phyloP scores from a whole-genome alignment of 35 echinoderm and acorn worm genomes.

The Apostichopus japonicus region DNA sequence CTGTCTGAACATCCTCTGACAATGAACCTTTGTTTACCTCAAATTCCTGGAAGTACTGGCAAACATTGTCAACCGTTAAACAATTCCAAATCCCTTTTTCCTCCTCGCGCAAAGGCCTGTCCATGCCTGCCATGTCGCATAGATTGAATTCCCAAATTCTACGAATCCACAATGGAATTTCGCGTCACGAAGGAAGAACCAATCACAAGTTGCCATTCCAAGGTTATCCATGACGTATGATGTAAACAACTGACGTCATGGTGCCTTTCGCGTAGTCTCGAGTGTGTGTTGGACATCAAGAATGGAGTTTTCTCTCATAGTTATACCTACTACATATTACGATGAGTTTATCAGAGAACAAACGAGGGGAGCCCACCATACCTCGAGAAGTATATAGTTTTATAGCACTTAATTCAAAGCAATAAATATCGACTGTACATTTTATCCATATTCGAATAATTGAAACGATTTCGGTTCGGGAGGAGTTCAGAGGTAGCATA shows the following conservation, averaged over 20 bases:
- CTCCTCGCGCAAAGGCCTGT: background rate
- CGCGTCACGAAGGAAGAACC: background rate
- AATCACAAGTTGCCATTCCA: background rate
- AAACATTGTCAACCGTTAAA: background rate
- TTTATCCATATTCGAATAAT: too few relatives aligned
- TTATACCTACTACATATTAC: too few relatives aligned
- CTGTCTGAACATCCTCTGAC: background rate
- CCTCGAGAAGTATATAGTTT: too few relatives aligned
- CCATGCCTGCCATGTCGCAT: background rate
- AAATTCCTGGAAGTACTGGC: background rate
- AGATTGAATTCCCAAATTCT: constrained; percentile 2
- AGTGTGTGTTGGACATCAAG: too few relatives aligned
- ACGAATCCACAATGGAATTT: background rate
- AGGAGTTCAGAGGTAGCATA: background rate
- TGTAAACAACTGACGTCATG: constrained; percentile 27
- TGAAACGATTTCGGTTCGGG: background rate
- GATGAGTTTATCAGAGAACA: too few relatives aligned
- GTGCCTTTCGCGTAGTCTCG: too few relatives aligned
- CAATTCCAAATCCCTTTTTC: background rate
- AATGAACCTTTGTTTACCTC: background rate
- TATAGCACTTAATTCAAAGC: too few relatives aligned
- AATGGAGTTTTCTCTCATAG: too few relatives aligned
- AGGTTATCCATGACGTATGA: constrained; percentile 17
- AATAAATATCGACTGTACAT: too few relatives aligned
- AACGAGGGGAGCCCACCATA: too few relatives aligned